Evolutionary conservation across 2,888 invertebrate genomes (phyloP).

Genomic region (Nebria salina): DNA sequence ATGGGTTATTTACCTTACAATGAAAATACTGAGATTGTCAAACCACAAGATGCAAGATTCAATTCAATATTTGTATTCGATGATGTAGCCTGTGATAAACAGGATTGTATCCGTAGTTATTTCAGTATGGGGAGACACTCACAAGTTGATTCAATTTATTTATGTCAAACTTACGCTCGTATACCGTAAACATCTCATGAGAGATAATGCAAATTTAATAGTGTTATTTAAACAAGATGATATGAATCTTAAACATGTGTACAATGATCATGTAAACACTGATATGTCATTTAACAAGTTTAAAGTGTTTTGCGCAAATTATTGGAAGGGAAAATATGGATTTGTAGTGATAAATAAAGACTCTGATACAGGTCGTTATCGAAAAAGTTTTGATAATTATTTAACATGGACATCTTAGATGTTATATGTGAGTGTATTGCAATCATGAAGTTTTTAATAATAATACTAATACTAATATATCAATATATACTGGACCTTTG

Average conservation of each 20-base stretch:
- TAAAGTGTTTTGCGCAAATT: constrained; percentile 33
- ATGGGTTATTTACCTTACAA: background rate
- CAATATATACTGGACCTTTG: too few species aligned
- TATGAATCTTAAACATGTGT: constrained; percentile 53
- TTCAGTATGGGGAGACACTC: constrained; percentile 21
- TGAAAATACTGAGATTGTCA: background rate
- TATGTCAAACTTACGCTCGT: constrained; percentile 50
- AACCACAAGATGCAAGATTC: too few species aligned
- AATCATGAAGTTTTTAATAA: too few species aligned
- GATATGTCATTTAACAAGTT: constrained; percentile 43
- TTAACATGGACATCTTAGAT: too few species aligned
- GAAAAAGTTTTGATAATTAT: too few species aligned
- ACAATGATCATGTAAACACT: constrained; percentile 39
- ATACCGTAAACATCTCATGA: constrained; percentile 55
- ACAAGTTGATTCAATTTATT: constrained; percentile 3
- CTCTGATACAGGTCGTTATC: too few species aligned
- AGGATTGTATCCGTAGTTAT: background rate
- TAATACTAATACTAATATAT: too few species aligned
- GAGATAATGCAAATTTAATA: constrained; percentile 55
- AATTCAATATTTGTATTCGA: too few species aligned
- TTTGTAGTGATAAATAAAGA: constrained; percentile 21
- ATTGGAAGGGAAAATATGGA: constrained; percentile 35
- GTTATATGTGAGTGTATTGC: too few species aligned
- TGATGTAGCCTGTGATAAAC: too few species aligned
- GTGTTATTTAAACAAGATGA: constrained; percentile 55